phyloP scores from a whole-genome alignment of 2,888 invertebrate genomes.

The Phoronis australis region DNA sequence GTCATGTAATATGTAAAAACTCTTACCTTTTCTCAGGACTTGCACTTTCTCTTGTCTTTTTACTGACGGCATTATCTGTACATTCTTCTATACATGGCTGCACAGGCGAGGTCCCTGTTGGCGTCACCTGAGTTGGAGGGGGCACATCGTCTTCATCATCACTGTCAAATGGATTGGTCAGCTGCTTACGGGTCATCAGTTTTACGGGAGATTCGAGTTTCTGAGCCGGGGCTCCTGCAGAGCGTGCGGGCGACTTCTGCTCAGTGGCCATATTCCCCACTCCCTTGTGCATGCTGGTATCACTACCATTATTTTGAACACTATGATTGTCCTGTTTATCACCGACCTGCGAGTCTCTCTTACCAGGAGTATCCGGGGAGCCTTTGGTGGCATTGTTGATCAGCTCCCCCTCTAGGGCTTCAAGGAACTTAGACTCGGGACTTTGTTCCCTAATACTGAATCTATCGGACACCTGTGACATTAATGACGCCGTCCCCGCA shows the following conservation, averaged over 20 bases:
- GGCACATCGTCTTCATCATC: conserved; percentile 68
- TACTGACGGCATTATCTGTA: not conserved
- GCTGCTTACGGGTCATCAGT: conserved; percentile 80
- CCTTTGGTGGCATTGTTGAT: no score
- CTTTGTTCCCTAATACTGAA: not conserved
- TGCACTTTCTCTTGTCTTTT: not conserved
- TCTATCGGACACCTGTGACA: not conserved
- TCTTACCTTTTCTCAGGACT: no score
- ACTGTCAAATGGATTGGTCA: conserved; percentile 84
- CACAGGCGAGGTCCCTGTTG: not conserved
- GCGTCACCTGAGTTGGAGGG: conserved; percentile 5
- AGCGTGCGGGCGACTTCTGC: not conserved
- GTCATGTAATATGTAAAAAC: no score
- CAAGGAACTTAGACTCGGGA: not conserved
- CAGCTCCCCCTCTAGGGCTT: no score
- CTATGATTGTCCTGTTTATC: no score
- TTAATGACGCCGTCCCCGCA: not conserved
- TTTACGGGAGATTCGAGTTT: conserved; percentile 9
- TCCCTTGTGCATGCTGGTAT: not conserved
- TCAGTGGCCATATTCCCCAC: no score
- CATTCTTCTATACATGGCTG: not conserved
- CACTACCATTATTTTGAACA: no score
- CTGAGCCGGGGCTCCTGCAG: not conserved
- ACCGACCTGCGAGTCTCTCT: no score
- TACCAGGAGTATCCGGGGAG: no score